Evolutionary conservation across 1,140 invertebrate species (phyloP), one percentile per base, ranked within the genome.

Genomic region (Diorhabda elongata): DNA sequence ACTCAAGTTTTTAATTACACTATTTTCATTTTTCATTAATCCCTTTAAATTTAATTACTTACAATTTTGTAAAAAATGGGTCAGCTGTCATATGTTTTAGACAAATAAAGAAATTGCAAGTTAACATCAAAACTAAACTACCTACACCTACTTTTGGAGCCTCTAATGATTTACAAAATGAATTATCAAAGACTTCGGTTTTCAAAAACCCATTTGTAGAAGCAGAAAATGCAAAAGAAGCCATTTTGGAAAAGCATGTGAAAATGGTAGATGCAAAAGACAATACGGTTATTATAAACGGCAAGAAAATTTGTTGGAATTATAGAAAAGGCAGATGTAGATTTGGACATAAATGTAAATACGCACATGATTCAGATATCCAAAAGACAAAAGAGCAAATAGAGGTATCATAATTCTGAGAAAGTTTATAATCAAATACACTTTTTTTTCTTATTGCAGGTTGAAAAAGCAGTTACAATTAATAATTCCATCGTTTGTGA

Each of bases 261-360:
- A 96, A 96, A 86, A 95, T 97, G 92, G 91, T 89, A 71, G 83
- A 90, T 85, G 81, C 88, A 82, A 83, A 89, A 83, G 86, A 90
- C 64, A 87, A 90, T 76, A 85, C 87, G 2, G 87, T 89, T 76
- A 87, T 89, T 80, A 93, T 94, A 64, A 92, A 95, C 81, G 93
- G 93, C 0, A 91, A 90, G 75, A 94, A 94, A 81, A 91, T 97
- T 52, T 98, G 96, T 79, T 97, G 92, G 91, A 97, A 96, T 83
- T 95, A 95, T 80, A 85, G 92, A 42, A 96, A 95, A 82, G 95
- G 95, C 4, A 85, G 90, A 26, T 98, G 96, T 79, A 85, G 92
- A 45, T 96, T 95, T 83, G 95, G 95, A 4, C 92, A 94, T 74
- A 95, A 94, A 71, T 98, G 96, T 79, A 93, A 92, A 67, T 98